These are phyloP conservation scores for Dastarcus helophoroides DNA, from an alignment of 2,888 invertebrate genomes.

Conservation along the genomic window DNA sequence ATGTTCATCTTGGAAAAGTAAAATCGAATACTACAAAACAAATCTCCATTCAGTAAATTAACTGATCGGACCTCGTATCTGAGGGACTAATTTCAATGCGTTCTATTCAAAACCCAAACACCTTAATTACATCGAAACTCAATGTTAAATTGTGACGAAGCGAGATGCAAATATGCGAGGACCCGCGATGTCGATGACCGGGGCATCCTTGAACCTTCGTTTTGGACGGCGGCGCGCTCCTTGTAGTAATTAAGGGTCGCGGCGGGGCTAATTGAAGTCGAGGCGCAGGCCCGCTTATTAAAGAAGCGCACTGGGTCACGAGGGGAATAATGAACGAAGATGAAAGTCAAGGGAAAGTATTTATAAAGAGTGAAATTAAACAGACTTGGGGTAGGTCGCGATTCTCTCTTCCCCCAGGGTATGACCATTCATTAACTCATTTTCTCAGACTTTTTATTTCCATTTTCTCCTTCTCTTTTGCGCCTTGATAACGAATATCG, in stretches of 20 bases:
- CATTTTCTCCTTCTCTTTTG: too few species aligned
- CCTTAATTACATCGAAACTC: too few species aligned
- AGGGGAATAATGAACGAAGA: slow-evolving; percentile 36
- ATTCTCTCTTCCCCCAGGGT: slow-evolving; percentile 19
- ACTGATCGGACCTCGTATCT: too few species aligned
- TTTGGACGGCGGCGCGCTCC: slow-evolving; percentile 27
- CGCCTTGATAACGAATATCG: too few species aligned
- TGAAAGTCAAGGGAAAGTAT: slow-evolving; percentile 37
- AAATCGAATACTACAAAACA: too few species aligned
- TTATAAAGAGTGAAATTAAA: slow-evolving; percentile 38
- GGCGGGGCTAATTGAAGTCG: slow-evolving; percentile 35
- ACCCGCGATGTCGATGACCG: slow-evolving; percentile 28
- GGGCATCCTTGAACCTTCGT: slow-evolving; percentile 31
- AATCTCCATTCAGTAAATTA: too few species aligned
- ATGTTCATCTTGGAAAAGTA: too few species aligned
- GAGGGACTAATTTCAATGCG: too few species aligned
- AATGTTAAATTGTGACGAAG: too few species aligned
- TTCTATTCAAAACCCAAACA: too few species aligned
- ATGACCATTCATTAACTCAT: slow-evolving; percentile 23
- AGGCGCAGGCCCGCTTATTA: slow-evolving; percentile 35
- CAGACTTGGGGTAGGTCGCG: slow-evolving; percentile 35
- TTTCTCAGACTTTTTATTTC: too few species aligned
- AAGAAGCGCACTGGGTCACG: slow-evolving; percentile 36
- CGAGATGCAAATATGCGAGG: too few species aligned
- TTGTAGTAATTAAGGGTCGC: slow-evolving; percentile 36